Evolutionary conservation across 2,113 vertebrate species (phyloP), one percentile per base, ranked within the genome.

Genomic region (Myiozetetes cayanensis): DNA sequence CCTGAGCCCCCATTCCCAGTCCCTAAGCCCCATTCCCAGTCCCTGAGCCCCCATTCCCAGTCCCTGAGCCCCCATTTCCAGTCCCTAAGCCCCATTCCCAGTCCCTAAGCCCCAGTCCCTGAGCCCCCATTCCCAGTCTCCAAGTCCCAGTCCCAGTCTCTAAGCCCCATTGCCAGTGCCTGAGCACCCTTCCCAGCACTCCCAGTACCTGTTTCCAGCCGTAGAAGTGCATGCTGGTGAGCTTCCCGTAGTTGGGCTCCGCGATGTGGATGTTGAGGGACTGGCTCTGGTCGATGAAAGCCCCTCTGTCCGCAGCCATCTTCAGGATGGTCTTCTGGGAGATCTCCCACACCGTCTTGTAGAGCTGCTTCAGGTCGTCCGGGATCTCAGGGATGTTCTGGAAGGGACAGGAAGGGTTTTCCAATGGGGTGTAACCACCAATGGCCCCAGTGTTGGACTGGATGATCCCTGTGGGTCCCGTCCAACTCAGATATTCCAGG

Each of bases 331-430:
- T 99, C 89, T 99, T 99, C 88, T 99, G 99, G 41, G 99, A 99
- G 96, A 99, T 99, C 96, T 99, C 99, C 99, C 99, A 99, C 75
- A 99, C 99, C 0, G 99, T 99, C 97, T 99, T 99, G 79, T 99
- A 99, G 80, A 99, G 98, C 78, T 98, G 98, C 95, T 99, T 99
- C 89, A 99, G 44, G 89, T 99, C 99, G 18, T 97, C 98, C 0
- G 99, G 98, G 70, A 99, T 99, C 95, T 98, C 98, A 3, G 97
- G 72, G 72, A 99, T 98, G 49, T 82, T 98, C 98, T 98, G n/a
- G 16, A 95, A 89, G 74, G 47, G 44, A 39, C 3, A 9, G 63
- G n/a, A 68, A 37, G 39, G 28, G 28, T 35, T 84, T 19, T 8
- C 6, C 53, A 24, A 2, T 2, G 50, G 4, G 6, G 24, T 2